phyloP scores from a whole-genome alignment of 2,113 vertebrate species.

The Scolopax mira region DNA sequence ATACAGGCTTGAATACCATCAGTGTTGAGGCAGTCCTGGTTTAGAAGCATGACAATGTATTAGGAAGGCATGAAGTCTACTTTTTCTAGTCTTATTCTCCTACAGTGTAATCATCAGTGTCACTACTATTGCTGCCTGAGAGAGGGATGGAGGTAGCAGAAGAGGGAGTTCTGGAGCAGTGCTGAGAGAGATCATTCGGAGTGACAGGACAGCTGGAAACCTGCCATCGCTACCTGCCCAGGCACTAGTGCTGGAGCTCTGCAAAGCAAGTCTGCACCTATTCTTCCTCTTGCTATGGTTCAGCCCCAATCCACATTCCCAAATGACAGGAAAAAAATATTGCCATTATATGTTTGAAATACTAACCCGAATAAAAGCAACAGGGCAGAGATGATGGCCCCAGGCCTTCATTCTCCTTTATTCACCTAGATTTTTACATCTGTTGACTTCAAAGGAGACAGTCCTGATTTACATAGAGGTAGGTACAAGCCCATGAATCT shows the following conservation, averaged over 20 bases:
- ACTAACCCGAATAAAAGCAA: conserved; percentile 49
- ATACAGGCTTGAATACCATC: background rate
- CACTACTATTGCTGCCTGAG: background rate
- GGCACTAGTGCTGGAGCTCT: background rate
- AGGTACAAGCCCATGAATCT: conserved; percentile 20
- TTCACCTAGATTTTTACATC: background rate
- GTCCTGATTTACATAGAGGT: conserved; percentile 31
- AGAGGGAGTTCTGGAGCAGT: background rate
- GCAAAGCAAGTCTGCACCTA: background rate
- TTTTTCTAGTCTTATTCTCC: background rate
- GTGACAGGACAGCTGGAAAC: background rate
- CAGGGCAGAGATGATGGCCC: background rate
- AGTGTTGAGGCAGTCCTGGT: background rate
- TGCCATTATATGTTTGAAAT: conserved; percentile 42
- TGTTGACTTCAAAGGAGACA: conserved; percentile 44
- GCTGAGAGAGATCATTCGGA: background rate
- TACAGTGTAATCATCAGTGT: background rate
- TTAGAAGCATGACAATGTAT: background rate
- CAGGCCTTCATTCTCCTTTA: background rate
- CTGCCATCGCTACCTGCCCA: background rate
- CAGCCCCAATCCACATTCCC: conserved; percentile 41
- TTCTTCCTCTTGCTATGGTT: conserved; percentile 21
- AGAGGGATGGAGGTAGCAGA: background rate
- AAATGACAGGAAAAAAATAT: conserved; percentile 22
- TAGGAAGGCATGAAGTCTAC: background rate